Conservation (phyloP, 1,140 invertebrate genomes). For the Mactra quadrangularis region DNA sequence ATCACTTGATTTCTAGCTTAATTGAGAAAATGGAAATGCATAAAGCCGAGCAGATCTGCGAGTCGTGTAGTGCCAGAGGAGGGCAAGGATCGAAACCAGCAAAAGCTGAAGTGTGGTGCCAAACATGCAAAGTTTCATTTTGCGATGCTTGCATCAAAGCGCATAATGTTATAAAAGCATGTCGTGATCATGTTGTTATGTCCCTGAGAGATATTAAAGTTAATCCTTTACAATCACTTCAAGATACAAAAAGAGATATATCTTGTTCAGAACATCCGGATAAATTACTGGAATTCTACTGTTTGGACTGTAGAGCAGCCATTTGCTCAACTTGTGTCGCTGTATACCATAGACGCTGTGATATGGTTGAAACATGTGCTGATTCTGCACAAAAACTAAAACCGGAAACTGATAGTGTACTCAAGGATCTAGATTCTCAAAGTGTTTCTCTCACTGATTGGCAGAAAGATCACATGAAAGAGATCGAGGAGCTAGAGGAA, state of each 20-base stretch:
- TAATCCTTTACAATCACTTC: conserved; percentile 66
- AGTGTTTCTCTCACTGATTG: conserved; percentile 62
- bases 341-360: conserved; percentile 69
- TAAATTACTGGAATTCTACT: conserved; percentile 70
- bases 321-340: conserved; percentile 70
- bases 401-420: conserved; percentile 68
- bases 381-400: conserved; percentile 68
- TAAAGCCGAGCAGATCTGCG: conserved; percentile 64
- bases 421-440: conserved; percentile 66
- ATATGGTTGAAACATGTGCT: conserved; percentile 70
- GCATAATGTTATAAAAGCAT: conserved; percentile 71
- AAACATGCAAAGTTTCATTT: conserved; percentile 70
- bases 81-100: conserved; percentile 54
- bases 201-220: conserved; percentile 65
- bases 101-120: conserved; percentile 70
- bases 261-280: conserved; percentile 68
- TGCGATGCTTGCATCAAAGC: conserved; percentile 71
- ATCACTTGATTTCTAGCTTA: conserved; percentile 72
- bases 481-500: conserved; percentile 66
- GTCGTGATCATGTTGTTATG: conserved; percentile 68
- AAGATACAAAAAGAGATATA: conserved; percentile 67
- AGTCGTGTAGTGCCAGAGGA: conserved; percentile 59
- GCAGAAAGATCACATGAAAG: conserved; percentile 65
- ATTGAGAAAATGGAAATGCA: conserved; percentile 71
- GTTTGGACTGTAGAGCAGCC: conserved; percentile 68